These are phyloP conservation scores for Drosophila jambulina DNA, from an alignment of 1,140 invertebrate species.

Conservation along the genomic window DNA sequence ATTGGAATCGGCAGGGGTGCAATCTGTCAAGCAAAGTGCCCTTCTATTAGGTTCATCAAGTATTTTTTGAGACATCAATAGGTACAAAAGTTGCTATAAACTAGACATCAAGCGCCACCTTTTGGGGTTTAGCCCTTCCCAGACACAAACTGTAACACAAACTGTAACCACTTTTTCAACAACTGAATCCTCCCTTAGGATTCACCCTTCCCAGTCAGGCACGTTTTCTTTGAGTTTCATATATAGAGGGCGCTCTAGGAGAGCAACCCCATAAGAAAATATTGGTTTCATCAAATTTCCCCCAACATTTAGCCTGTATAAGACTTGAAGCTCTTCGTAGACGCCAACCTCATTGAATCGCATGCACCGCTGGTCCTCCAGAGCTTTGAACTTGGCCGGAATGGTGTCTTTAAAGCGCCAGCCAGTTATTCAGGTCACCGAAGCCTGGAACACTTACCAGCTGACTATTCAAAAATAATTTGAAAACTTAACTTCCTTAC, in stretches of 20 bases:
- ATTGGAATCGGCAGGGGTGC: background rate
- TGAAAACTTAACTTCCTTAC: background rate
- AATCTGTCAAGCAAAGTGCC: background rate
- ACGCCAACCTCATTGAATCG: slow-evolving; percentile 12
- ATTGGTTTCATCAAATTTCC: background rate
- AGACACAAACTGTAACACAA: background rate
- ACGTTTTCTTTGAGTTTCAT: background rate
- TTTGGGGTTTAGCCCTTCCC: background rate
- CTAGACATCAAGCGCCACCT: slow-evolving; percentile 3
- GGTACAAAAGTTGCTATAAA: background rate
- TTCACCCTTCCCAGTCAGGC: slow-evolving; percentile 1
- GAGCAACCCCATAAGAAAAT: background rate
- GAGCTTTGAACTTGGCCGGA: slow-evolving; percentile 35
- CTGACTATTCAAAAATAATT: background rate
- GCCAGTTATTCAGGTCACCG: background rate
- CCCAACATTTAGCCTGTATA: background rate
- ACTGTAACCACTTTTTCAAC: slow-evolving; percentile 10
- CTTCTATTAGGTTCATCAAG: background rate
- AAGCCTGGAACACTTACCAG: background rate
- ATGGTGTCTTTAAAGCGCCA: slow-evolving; percentile 8
- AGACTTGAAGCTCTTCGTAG: slow-evolving; percentile 17
- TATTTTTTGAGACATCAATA: background rate
- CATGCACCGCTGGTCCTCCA: background rate
- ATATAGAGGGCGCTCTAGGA: slow-evolving; percentile 10
- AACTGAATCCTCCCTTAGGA: background rate